Base-by-base conservation (phyloP, 2,797 vertebrate genomes). In the Chromis chromis region DNA sequence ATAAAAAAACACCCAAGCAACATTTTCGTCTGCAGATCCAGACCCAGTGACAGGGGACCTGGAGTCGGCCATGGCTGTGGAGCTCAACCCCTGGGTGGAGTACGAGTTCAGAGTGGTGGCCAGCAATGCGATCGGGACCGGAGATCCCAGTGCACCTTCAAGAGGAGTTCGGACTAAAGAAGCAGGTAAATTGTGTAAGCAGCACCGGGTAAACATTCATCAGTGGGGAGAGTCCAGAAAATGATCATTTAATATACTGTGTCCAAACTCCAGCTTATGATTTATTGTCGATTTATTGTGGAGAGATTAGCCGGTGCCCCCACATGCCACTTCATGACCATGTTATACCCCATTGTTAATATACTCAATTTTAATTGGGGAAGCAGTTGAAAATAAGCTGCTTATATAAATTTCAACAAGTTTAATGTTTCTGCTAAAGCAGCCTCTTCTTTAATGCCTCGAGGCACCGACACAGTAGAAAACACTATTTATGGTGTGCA, bases 61-160 rank as follows among this genome's bases (percentile, higher is more conserved):
- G 96, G 98, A 99, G 83, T 98, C 98, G 19, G 97, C 98, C 46
- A 96, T 98, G 94, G 98, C 96, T 9, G 95, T 98, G 42, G 95
- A 97, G 40, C 94, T 99, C 81, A 99, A 97, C 82, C 98, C 98
- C 13, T 99, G 98, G 98, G 97, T 99, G 78, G 98, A 99, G 66
- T 99, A 99, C 25, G 98, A 99, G 88, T 99, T 99, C 85, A 94
- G 98, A 85, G 97, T 99, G 53, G 97, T 99, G 67, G 97, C 98
- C 62, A 97, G 94, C 69, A 99, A 98, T 21, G 95, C 93, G 16
- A 98, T 99, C 5, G 97, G 98, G 3, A 98, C 97, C 0, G 98
- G 98, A 74, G 98, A 99, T 78, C 98, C 98, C 56, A 99, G 98
- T 39, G 78, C 91, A 2, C 96, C 98, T 3, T 99, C 98, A 0